Percentiles rank a stretch among this genome's conserved stretches.
Evolutionary conservation across 2,113 vertebrate species (phyloP).

Genomic region (Daubentonia madagascariensis): DNA sequence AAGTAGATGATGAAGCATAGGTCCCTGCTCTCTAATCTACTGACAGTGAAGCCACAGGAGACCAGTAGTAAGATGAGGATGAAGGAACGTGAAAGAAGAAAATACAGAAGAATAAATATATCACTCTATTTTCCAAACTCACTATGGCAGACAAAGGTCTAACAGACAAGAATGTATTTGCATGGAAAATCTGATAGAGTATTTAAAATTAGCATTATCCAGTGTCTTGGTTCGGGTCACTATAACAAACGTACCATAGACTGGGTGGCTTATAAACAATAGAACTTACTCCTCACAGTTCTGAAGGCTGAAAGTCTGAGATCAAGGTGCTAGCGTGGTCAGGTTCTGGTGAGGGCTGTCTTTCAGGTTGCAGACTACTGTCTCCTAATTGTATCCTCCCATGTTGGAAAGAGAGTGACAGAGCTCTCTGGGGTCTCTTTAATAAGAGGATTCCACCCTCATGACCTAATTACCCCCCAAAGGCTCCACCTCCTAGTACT

Average conservation of each 20-base stretch:
- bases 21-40: not conserved
- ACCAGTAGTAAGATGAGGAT: not conserved
- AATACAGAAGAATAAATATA: not conserved
- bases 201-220: not conserved
- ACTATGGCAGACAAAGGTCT: not conserved
- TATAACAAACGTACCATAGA: not conserved
- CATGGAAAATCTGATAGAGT: not conserved
- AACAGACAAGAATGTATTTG: not conserved
- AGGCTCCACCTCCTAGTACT: not conserved
- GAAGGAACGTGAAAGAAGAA: not conserved
- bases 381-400: not conserved
- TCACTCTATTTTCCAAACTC: not conserved
- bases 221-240: not conserved
- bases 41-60: not conserved
- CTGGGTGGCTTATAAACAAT: not conserved
- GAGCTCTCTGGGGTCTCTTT: not conserved
- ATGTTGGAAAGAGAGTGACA: not conserved
- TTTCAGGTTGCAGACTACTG: not conserved
- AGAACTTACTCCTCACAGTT: not conserved
- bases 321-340: not conserved
- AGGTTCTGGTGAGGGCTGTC: not conserved
- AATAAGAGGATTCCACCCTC: not conserved
- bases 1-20: not conserved
- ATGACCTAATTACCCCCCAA: not conserved
- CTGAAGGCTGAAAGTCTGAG: not conserved